Base-by-base conservation (phyloP, 2,797 vertebrate genomes). In the Manis javanica region DNA sequence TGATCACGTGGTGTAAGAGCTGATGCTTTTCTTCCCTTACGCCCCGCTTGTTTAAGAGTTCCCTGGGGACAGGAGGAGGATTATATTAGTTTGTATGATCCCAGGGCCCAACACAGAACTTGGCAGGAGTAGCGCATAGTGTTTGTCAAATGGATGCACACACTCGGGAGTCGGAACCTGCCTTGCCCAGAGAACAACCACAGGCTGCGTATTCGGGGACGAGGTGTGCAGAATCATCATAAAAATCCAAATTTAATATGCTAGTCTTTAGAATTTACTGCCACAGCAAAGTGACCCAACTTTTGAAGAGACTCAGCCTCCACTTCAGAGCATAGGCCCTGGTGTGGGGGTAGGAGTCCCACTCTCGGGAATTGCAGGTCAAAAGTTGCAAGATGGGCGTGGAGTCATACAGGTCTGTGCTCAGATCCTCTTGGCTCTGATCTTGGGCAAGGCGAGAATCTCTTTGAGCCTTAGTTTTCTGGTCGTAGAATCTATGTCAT, bases 381-480 rank as follows among this genome's bases (percentile, higher is more conserved):
- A 57, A 31, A 39, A 83, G 42, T 55, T 74, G 42, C 10, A 84
- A 3, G n/a, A 53, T 21, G 16, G 53, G 13, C 18, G 74, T 81
- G 39, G 39, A 61, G 31, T 86, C n/a, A 3, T 3, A 14, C 21
- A 64, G 26, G 15, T 34, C 10, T 59, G 21, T 31, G 49, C 64
- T 94, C 26, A 53, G 21, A 49, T 55, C 26, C 18, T 74, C 23
- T 79, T 79, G 72, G 26, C 19, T 79, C 19, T 49, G 69, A 69
- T 89, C 74, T 61, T 74, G 37, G 90, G 51, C 3, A 87, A 97
- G 84, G 61, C 46, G 71, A 72, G 26, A 18, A 23, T 26, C 46
- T 79, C 53, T 34, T 19, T 18, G n/a, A 93, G 72, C 95, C 88
- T 90, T 63, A 39, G n/a, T 77, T 96, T 95, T 91, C 74, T 87